phyloP scores from a whole-genome alignment of 2,797 vertebrate genomes.

The Enteromius viviparus region DNA sequence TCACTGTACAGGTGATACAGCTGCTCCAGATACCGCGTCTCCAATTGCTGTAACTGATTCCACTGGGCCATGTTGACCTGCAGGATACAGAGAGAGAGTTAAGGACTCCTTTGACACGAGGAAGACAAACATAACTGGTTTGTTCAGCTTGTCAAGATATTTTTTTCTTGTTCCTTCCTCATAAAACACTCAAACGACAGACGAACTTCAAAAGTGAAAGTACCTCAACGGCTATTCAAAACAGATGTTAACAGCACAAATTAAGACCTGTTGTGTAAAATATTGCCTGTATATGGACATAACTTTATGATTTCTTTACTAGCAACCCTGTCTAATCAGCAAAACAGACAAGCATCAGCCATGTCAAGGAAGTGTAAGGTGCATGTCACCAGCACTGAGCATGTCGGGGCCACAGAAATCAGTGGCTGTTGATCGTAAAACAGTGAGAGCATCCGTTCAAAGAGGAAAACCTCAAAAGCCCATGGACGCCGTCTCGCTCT shows the following conservation, averaged over 20 bases:
- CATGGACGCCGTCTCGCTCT: slow-evolving; percentile 24
- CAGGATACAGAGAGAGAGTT: neutral
- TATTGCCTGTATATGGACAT: neutral
- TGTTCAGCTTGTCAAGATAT: slow-evolving; percentile 13
- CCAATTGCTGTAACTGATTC: slow-evolving; percentile 99
- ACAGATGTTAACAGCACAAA: neutral
- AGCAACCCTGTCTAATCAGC: neutral
- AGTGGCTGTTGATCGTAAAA: slow-evolving; percentile 32
- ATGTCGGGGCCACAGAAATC: slow-evolving; percentile 26
- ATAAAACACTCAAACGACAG: neutral
- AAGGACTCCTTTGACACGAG: neutral
- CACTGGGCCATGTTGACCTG: slow-evolving; percentile 91
- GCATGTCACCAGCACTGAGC: neutral
- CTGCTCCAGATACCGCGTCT: slow-evolving; percentile 96
- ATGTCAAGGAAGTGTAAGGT: slow-evolving; percentile 12
- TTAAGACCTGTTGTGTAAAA: neutral
- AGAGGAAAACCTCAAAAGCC: slow-evolving; percentile 64
- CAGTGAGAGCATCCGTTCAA: slow-evolving; percentile 55
- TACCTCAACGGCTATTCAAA: neutral
- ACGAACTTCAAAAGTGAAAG: neutral
- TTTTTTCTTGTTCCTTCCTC: neutral
- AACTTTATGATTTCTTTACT: neutral
- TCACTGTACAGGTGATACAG: slow-evolving; percentile 98
- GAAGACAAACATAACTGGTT: slow-evolving; percentile 8
- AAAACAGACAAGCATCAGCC: slow-evolving; percentile 15